Conservation (phyloP, 2,888 invertebrate species). For the Punctoribates punctum region DNA sequence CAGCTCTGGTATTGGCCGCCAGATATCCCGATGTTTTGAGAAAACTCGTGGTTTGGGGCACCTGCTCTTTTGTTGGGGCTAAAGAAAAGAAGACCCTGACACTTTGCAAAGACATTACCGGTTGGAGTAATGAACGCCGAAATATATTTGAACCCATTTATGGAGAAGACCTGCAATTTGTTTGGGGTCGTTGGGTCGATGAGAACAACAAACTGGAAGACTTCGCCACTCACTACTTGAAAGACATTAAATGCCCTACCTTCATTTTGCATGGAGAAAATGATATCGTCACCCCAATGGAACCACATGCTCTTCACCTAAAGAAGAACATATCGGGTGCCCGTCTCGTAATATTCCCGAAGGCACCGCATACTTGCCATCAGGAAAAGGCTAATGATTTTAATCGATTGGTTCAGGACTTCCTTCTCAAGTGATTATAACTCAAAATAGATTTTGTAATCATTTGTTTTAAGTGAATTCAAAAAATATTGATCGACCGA, state of each 20-base stretch:
- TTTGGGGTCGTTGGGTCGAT: conserved; percentile 59
- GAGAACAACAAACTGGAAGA: conserved; percentile 56
- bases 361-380: conserved; percentile 84
- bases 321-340: conserved; percentile 64
- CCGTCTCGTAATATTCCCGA: conserved; percentile 69
- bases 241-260: conserved; percentile 68
- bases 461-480: too few relatives aligned
- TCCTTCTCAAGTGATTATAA: conserved; percentile 52
- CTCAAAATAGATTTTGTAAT: too few relatives aligned
- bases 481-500: too few relatives aligned
- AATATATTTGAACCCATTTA: conserved; percentile 69
- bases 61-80: conserved; percentile 69
- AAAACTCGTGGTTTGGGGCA: conserved; percentile 73
- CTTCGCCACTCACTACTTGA: conserved; percentile 52
- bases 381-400: conserved; percentile 73
- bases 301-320: conserved; percentile 69
- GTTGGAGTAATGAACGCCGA: conserved; percentile 75
- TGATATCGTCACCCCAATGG: conserved; percentile 63
- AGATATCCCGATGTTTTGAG: conserved; percentile 64
- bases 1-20: conserved; percentile 70
- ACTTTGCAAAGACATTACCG: conserved; percentile 52
- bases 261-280: conserved; percentile 77
- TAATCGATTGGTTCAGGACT: conserved; percentile 68
- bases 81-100: conserved; percentile 65
- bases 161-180: conserved; percentile 59